phyloP scores from a whole-genome alignment of 2,113 vertebrate species.

The Planiliza haematocheilus region DNA sequence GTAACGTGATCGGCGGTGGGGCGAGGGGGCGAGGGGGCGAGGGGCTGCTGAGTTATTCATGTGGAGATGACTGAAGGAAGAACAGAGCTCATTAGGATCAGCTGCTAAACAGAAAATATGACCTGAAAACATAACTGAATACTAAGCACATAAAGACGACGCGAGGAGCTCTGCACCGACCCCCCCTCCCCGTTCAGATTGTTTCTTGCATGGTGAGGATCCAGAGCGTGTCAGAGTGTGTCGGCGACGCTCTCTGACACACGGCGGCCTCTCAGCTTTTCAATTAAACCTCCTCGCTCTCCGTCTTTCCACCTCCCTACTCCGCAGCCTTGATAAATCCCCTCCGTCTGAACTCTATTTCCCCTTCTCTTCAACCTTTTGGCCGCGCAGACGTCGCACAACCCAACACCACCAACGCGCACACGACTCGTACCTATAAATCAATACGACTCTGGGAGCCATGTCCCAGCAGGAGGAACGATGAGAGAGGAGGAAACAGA shows the following conservation, averaged over 20 bases:
- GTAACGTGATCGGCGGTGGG: constrained; percentile 58
- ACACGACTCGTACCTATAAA: constrained; percentile 21
- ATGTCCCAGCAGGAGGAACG: constrained; percentile 23
- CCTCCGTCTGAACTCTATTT: constrained; percentile 39
- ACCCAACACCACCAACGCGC: constrained; percentile 9
- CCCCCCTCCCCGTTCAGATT: constrained; percentile 17
- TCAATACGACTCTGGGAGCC: constrained; percentile 38
- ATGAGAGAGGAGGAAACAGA: constrained; percentile 10
- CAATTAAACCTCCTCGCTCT: constrained; percentile 54
- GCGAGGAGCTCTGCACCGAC: constrained; percentile 10
- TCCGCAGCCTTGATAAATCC: constrained; percentile 67
- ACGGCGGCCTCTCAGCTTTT: too few relatives aligned
- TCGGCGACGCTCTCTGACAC: background rate
- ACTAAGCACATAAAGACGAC: constrained; percentile 27
- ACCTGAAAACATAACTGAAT: constrained; percentile 77
- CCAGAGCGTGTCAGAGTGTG: too few relatives aligned
- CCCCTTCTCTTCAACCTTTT: constrained; percentile 29
- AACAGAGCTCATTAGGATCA: constrained; percentile 66
- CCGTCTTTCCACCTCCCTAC: constrained; percentile 22
- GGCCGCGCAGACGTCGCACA: constrained; percentile 30
- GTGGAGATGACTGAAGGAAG: constrained; percentile 52
- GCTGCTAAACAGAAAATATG: constrained; percentile 58
- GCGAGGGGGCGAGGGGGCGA: too few relatives aligned
- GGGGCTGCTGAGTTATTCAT: constrained; percentile 62
- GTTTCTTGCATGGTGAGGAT: too few relatives aligned